These are phyloP conservation scores for Bombus fervidus DNA, from an alignment of 1,140 invertebrate species.

Conservation along the genomic window DNA sequence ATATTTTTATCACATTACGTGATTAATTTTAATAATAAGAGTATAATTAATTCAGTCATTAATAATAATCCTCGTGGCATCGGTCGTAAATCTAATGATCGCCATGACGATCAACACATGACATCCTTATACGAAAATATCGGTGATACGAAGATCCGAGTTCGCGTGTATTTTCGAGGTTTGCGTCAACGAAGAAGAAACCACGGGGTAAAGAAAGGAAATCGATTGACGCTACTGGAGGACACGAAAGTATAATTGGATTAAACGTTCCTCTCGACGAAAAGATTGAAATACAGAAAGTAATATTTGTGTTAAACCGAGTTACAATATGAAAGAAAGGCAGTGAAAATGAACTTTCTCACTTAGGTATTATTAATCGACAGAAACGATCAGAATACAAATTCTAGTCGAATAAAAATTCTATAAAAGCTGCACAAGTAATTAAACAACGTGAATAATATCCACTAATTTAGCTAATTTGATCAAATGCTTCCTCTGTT, in stretches of 20 bases:
- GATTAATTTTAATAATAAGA: too few relatives aligned
- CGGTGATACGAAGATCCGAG: background rate
- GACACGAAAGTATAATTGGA: constrained; percentile 1
- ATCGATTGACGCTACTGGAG: constrained; percentile 5
- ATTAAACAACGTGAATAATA: too few relatives aligned
- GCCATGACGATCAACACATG: background rate
- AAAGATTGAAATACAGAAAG: background rate
- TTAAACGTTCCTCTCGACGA: background rate
- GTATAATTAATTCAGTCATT: background rate
- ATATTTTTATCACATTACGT: too few relatives aligned
- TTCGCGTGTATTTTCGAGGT: constrained; percentile 42
- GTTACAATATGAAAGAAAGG: background rate
- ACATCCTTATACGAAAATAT: constrained; percentile 35
- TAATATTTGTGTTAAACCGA: background rate
- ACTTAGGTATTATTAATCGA: too few relatives aligned
- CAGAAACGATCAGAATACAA: background rate
- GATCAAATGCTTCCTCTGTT: background rate
- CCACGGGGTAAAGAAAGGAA: constrained; percentile 4
- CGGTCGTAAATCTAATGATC: background rate
- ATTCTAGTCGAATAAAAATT: background rate
- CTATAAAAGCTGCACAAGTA: background rate
- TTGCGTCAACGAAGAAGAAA: constrained; percentile 45
- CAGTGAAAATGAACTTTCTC: too few relatives aligned
- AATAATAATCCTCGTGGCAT: background rate
- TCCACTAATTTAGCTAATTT: background rate